Evolutionary conservation across 2,113 vertebrate genomes (phyloP), one percentile per base, ranked within the genome.

Genomic region (Octodon degus): DNA sequence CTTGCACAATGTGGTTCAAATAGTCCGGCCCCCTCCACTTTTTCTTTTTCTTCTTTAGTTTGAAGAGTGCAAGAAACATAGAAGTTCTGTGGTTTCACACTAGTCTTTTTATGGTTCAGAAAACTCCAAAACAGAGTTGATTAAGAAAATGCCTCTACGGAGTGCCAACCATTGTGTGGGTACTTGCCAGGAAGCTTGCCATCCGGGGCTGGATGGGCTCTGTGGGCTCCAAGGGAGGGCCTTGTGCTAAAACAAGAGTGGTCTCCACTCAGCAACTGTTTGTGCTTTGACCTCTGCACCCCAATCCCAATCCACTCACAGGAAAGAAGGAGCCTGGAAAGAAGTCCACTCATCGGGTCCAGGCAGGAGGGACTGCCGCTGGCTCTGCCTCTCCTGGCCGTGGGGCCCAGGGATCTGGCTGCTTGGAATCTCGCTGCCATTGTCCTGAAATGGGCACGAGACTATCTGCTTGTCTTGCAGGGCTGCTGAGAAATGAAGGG

Each of bases 31-130:
- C 3, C 25, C 27, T 13, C 30, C 4, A 32, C 70, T 55, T 82
- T 79, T 96, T 37, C 20, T 22, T 86, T 8, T 97, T 96, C 90
- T 97, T 84, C 93, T 97, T 97, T 91, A 97, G 94, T 97, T 98
- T 97, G 93, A 97, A 98, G 95, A 97, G 97, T 83, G 70, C 5
- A 96, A 96, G 95, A 97, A 98, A 96, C 96, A 62, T 89, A 93
- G 98, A 97, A 92, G 96, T 96, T 97, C 97, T 98, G 98, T 97
- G 98, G 98, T 98, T 98, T 99, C 98, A 98, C 98, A 98, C 98
- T 98, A 93, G 95, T 86, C 97, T 98, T 98, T 98, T 98, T 98
- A 98, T 97, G 93, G 94, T 97, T 97, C 87, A 30, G 97, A 98
- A 98, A 98, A 98, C 97, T 98, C 95, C 98, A 98, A 98, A 97